Base-by-base conservation (phyloP, 1,140 invertebrate genomes). In the Lepidurus arcticus region DNA sequence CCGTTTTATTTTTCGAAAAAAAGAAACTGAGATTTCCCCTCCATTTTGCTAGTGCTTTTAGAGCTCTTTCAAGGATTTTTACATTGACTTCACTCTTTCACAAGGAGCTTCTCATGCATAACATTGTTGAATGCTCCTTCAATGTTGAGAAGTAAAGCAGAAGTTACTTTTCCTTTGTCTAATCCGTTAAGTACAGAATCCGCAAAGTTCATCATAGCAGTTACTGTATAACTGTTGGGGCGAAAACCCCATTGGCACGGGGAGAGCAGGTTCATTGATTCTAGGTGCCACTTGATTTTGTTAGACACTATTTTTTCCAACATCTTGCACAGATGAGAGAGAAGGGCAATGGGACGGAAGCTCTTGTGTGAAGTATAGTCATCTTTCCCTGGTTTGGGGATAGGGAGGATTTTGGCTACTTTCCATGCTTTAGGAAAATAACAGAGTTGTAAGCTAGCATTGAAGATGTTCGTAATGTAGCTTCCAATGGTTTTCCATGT, bases 341-440 rank as follows among this genome's bases (percentile, higher is more conserved):
- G 21, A n/a, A 76, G 75, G n/a, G 75, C 42, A 26, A 76, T 76
- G 9, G 75, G 75, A 1, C 75, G n/a, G 42, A 44, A 76, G n/a
- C 42, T n/a, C 42, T 44, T 76, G 75, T n/a, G 9, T n/a, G n/a
- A 26, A 1, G n/a, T 11, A 42, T 76, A 76, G 24, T 76, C n/a
- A 11, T 43, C 42, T 42, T 76, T 76, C n/a, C 42, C 75, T 26
- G 75, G 75, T 2, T 76, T 76, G 34, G 75, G 34, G 7, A 76
- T 76, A 7, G 44, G n/a, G 75, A 76, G 42, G 44, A 42, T 44
- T 42, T 42, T 76, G 7, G 75, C 21, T 42, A 44, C 42, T 42
- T 76, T 76, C 75, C 75, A 76, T 24, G 75, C n/a, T 76, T 43
- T 42, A 7, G 75, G 75, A 42, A 26, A 42, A 44, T 76, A 76